Evolutionary conservation across 2,113 vertebrate species (phyloP).

Genomic region (Coryphaenoides rupestris): DNA sequence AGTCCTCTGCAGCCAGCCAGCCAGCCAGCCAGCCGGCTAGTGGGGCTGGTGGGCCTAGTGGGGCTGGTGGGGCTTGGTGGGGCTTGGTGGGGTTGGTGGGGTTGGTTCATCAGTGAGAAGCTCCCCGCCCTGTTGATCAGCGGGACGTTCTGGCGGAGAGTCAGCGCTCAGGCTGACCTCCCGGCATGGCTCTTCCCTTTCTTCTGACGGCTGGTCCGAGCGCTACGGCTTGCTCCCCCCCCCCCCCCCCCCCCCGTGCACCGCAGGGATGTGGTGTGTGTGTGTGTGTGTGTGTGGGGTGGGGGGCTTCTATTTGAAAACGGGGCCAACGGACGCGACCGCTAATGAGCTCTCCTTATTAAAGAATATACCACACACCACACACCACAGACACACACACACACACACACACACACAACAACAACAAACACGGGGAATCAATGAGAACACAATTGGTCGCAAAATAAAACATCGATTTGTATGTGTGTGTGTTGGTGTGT

Average conservation of each 20-base stretch:
- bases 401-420: too few species aligned
- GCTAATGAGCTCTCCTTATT: constrained; percentile 2
- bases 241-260: constrained; percentile 4
- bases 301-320: constrained; percentile 8
- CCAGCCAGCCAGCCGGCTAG: neutral
- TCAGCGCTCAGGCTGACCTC: constrained; percentile 25
- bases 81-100: too few species aligned
- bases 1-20: neutral
- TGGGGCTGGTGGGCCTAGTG: constrained; percentile 4
- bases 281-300: too few species aligned
- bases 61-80: neutral
- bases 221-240: too few species aligned
- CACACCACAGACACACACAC: too few species aligned
- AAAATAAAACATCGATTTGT: too few species aligned
- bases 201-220: constrained; percentile 12
- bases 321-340: neutral
- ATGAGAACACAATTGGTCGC: too few species aligned
- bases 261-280: too few species aligned
- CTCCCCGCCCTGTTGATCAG: constrained; percentile 1
- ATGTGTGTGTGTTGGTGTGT: too few species aligned
- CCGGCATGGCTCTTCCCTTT: constrained; percentile 8
- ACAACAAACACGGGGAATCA: too few species aligned
- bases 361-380: neutral
- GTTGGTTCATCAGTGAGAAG: neutral
- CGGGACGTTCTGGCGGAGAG: constrained; percentile 18